Percentiles rank a stretch among this genome's conserved stretches.
Conservation (phyloP, 2,113 vertebrate species). For the Pan troglodytes region NHGRI_mPanTro3-v2.1_pri NC_086015.1:49526001-49526500, state of each 20-base stretch:
- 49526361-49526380: no score
- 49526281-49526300: not conserved
- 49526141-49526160: not conserved
- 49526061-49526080: not conserved
- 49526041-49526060: not conserved
- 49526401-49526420: not conserved
- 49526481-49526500: not conserved
- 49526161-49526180: not conserved
- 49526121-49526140: not conserved
- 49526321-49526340: not conserved
- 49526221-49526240: not conserved
- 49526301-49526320: not conserved
- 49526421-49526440: no score
- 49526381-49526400: not conserved
- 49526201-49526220: not conserved
- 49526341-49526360: not conserved
- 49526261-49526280: not conserved
- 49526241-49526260: accelerated
- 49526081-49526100: not conserved
- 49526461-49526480: not conserved
- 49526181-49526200: not conserved
- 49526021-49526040: not conserved
- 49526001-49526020: not conserved
- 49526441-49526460: not conserved
- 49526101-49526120: not conserved